Evolutionary conservation across 2,113 vertebrate species (phyloP), one percentile per base, ranked within the genome.

Genomic region (Colinus virginianus): DNA sequence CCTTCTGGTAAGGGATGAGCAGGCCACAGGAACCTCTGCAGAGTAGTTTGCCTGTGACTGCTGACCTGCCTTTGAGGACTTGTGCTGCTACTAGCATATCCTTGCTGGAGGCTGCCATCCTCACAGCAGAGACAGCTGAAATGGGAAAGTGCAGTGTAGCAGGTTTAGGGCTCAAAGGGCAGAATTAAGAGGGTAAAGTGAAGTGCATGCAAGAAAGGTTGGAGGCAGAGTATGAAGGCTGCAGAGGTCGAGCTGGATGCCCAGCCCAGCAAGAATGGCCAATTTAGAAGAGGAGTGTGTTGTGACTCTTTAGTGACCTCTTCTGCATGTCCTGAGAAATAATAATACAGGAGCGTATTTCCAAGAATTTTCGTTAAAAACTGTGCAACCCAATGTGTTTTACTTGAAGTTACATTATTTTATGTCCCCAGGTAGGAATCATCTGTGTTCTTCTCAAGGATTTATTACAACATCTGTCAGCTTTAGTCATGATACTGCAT

Each of bases 301-400:
- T 81, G 56, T 90, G 68, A 68, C 85, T 91, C 38, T 9, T 25
- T 28, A 58, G 48, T 74, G 93, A 70, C 63, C 74, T 83, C 78
- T 78, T 80, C 58, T 85, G 82, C 59, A 77, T 7, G 2, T 48
- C 40, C 58, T 23, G 32, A 49, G 89, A 66, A 46, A 10, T 32
- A 32, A 53, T 23, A 43, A 23, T 68, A 76, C 63, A 56, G 34
- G 58, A 84, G 8, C n/a, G 42, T 59, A 7, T 76, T 89, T 90
- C 66, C 48, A 40, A 77, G 17, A 42, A 22, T 16, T 19, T 61
- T 2, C 43, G 28, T 68, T 69, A 45, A 58, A 87, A 93, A 23
- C 55, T 77, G n/a, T 62, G 30, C 56, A 63, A 8, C 20, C 15
- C 9, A 20, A 58, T 7, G 0, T 22, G 28, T 72, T 84, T 77